Base-by-base conservation (phyloP, 2,888 invertebrate species). In the Campoplex nolae region DNA sequence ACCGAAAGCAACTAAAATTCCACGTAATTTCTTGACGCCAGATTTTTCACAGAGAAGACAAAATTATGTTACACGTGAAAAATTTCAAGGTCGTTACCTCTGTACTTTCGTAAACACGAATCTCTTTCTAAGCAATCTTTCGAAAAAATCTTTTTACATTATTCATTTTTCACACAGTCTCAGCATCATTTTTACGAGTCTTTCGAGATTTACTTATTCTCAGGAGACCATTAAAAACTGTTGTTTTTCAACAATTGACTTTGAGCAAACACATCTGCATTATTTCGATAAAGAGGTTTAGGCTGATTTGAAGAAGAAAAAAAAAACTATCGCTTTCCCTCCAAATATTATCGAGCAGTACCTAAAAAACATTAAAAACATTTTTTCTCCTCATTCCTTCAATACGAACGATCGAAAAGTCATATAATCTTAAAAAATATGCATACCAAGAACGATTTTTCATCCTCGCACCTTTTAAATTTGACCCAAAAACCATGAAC, bases 91-190 rank as follows among this genome's bases (percentile, higher is more conserved):
- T 32, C 58, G 28, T 58, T 58, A 11, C 28, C 58, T 58, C 28
- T 62, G 62, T 62, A 32, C 32, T 32, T 62, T 62, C 62, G 32
- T 62, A 62, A 62, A 32, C 62, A 16, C 9, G 16, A 62, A 32
- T 62, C 16, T 62, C 58, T 58, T 58, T 58, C 62, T 62, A 62
- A 62, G 16, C 62, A 62, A 62, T 62, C 62, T 62, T 16, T 62
- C 16, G 16, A 62, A 32, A 32, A 32, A 32, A 62, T 28, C 28
- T 28, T 32, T 62, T 62, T 32, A 16, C 62, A 62, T 62, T 62
- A 62, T 62, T 32, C 62, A 62, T n/a, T 32, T 62, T 62, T 32
- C 32, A 32, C 62, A 32, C 62, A 62, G 32, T 16, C 62, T 32
- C 32, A 62, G 2, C 32, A 1, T 58, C 11, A 28, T 28, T 58